Percentiles rank a stretch among this genome's conserved stretches.
Evolutionary conservation across 1,140 invertebrate species (phyloP).

Genomic region (Drosophila pseudoananassae): DNA sequence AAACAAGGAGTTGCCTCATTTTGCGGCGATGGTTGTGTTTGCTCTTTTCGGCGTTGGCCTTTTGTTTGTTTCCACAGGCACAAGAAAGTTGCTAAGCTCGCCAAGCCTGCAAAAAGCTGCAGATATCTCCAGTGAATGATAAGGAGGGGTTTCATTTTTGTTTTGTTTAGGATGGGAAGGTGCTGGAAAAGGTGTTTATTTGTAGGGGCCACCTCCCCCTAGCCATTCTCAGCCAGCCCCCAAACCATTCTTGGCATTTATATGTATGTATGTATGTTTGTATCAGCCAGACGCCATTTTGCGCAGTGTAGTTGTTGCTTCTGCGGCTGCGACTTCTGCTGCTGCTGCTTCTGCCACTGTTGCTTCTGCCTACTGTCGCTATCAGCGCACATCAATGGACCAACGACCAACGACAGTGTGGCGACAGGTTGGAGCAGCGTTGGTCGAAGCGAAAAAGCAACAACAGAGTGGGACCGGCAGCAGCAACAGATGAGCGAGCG

Average conservation of each 20-base stretch:
- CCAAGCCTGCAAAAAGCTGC: constrained; percentile 4
- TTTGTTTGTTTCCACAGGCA: constrained; percentile 61
- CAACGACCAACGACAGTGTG: constrained; percentile 65
- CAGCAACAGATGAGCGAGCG: constrained; percentile 52
- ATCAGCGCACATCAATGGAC: constrained; percentile 82
- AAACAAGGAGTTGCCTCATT: constrained; percentile 37
- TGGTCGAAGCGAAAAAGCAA: constrained; percentile 66
- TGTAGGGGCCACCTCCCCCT: constrained; percentile 2
- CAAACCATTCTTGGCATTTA: too few relatives aligned
- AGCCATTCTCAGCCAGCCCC: background rate
- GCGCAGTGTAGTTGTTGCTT: constrained; percentile 10
- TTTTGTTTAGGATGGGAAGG: background rate
- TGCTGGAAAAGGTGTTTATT: constrained; percentile 6
- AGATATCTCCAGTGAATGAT: constrained; percentile 56
- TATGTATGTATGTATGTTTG: constrained; percentile 8
- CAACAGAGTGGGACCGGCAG: constrained; percentile 12
- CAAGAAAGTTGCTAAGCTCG: constrained; percentile 75
- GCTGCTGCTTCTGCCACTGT: constrained; percentile 11
- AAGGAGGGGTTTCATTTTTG: constrained; percentile 11
- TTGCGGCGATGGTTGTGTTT: constrained; percentile 20
- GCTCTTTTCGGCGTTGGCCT: constrained; percentile 15
- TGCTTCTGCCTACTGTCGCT: constrained; percentile 54
- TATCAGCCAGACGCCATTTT: constrained; percentile 65
- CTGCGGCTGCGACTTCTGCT: background rate
- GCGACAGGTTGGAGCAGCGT: constrained; percentile 74